A percentile compares a stretch with the other conserved stretches of the same genome.
These are phyloP conservation scores for Lemur catta DNA, from an alignment of 2,797 vertebrate genomes.

Conservation along the genomic window DNA sequence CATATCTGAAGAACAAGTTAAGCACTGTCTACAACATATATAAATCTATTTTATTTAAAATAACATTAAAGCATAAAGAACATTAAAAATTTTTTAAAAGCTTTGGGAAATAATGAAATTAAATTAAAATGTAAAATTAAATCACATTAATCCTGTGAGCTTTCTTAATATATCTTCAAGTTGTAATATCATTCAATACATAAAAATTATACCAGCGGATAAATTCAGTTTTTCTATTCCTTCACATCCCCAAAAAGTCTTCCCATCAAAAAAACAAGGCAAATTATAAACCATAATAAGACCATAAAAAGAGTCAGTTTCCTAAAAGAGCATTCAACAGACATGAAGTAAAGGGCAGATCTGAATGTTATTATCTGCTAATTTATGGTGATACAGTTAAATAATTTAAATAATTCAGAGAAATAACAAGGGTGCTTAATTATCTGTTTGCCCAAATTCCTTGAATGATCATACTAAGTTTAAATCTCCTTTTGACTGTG, in stretches of 20 bases:
- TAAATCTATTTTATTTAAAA: neutral
- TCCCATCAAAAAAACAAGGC: neutral
- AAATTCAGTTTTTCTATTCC: neutral
- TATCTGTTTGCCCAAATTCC: neutral
- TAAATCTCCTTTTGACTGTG: neutral
- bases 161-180: neutral
- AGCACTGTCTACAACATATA: neutral
- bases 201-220: neutral
- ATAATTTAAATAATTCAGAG: conserved; percentile 10
- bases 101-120: neutral
- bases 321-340: neutral
- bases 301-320: neutral
- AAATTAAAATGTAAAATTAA: neutral
- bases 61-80: neutral
- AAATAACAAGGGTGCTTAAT: neutral
- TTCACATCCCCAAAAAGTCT: neutral
- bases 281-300: neutral
- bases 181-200: neutral
- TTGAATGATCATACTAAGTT: neutral
- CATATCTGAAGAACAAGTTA: neutral
- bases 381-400: neutral
- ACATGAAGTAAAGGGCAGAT: neutral
- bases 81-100: neutral
- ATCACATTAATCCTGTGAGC: neutral
- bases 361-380: neutral